These are phyloP conservation scores for Agapostemon virescens DNA, from an alignment of 2,888 invertebrate genomes.

Conservation along the genomic window DNA sequence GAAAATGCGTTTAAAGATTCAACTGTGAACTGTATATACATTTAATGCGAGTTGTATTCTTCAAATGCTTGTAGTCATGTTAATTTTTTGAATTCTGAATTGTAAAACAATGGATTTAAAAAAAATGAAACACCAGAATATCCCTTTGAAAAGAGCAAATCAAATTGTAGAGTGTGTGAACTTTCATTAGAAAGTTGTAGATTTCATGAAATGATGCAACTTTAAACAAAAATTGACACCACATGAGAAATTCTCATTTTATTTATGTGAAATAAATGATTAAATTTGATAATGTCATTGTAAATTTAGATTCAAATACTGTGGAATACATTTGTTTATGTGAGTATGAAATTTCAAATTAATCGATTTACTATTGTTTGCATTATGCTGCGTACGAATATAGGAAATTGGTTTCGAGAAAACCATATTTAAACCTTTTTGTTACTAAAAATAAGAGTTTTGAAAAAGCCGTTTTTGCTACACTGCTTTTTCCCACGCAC, in stretches of 20 bases:
- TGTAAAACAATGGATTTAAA: no score
- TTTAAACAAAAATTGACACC: no score
- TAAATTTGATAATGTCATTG: neutral
- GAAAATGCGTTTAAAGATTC: no score
- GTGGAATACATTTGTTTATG: constrained; percentile 1
- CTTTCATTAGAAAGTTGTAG: neutral
- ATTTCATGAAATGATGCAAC: neutral
- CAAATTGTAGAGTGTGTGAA: neutral
- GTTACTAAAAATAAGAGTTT: neutral
- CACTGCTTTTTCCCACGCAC: neutral
- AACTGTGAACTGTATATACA: no score
- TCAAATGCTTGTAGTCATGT: no score
- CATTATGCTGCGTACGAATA: neutral
- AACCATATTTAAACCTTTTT: neutral
- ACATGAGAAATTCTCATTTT: neutral
- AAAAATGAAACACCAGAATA: no score
- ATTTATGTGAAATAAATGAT: neutral
- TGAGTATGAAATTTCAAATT: neutral
- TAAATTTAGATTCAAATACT: constrained; percentile 1
- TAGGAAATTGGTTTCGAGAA: neutral
- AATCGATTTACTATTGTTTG: neutral
- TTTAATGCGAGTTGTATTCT: no score
- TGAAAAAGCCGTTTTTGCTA: neutral
- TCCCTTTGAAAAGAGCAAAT: no score
- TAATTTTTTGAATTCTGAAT: no score